Base-by-base conservation (phyloP, 2,888 invertebrate species). In the Aelia acuminata region DNA sequence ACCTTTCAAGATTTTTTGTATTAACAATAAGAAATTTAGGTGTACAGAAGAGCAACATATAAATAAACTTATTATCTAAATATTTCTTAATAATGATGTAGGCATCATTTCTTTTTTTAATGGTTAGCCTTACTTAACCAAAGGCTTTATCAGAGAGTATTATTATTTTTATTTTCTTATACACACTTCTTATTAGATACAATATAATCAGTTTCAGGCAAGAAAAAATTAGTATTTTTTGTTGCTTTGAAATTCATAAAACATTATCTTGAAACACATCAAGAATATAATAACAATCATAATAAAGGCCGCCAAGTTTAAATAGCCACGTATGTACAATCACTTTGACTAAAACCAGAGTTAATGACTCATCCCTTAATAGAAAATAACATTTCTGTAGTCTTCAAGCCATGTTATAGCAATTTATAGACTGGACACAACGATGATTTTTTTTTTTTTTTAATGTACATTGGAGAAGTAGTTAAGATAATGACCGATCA, bases 241-340 rank as follows among this genome's bases (percentile, higher is more conserved):
- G 31, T 18, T 57, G 22, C n/a, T 53, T 7, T 57, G 2, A 26
- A 26, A 57, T 57, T 26, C 13, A 13, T 57, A 57, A 11, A 63
- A 31, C 22, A 50, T 31, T 18, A 31, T 18, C 63, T 18, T 31
- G 63, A 63, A 31, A 63, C 31, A 31, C 31, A 63, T 63, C 31
- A 3, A 63, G 0, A 5, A 18, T 31, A 31, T 31, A 31, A 31
- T 63, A 31, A 63, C n/a, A n/a, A n/a, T n/a, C n/a, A n/a, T 63
- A 63, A 26, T 31, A 63, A 63, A 5, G 63, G 31, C 31, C 15
- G 26, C 4, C 57, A 26, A 13, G 7, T 20, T 39, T 39, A 80
- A n/a, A 39, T 39, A 43, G 43, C n/a, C 13, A 80, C 13, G 13
- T 80, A 89, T 92, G 92, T 57, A 91, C 39, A 92, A 92, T 39